Percentiles rank a stretch among this genome's conserved stretches.
phyloP scores from a whole-genome alignment of 2,888 invertebrate genomes.

The Epiblema foenella region DNA sequence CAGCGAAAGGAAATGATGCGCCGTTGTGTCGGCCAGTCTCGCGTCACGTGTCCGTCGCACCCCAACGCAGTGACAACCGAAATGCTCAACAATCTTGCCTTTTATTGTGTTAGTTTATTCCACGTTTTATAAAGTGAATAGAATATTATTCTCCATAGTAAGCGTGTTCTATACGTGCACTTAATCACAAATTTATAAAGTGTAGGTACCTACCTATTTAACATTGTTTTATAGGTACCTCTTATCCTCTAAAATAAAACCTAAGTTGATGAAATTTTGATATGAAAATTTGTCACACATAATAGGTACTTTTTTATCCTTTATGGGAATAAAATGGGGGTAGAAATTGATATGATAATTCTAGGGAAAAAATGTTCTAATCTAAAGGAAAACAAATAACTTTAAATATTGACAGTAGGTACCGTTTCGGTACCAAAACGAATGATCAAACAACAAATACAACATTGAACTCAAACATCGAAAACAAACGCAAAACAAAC shows the following conservation, averaged over 20 bases:
- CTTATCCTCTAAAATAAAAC: no score
- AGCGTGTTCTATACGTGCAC: background rate
- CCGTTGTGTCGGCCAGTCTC: slow-evolving; percentile 3
- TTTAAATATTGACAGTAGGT: no score
- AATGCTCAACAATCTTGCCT: slow-evolving; percentile 11
- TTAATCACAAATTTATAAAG: no score
- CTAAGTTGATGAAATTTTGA: no score
- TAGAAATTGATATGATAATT: no score
- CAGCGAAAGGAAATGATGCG: slow-evolving; percentile 4
- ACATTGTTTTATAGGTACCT: no score
- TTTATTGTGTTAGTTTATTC: slow-evolving; percentile 6
- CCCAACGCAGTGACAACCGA: slow-evolving; percentile 10
- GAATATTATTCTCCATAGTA: slow-evolving; percentile 5
- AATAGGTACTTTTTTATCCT: no score
- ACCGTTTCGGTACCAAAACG: background rate
- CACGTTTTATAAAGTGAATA: slow-evolving; percentile 1
- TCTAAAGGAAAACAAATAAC: no score
- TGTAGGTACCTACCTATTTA: no score
- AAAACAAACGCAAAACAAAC: slow-evolving; percentile 6
- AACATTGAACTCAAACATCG: background rate
- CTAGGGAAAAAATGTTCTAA: no score
- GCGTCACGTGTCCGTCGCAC: slow-evolving; percentile 9
- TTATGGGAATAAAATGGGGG: no score
- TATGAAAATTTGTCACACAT: no score
- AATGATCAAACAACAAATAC: background rate